A percentile compares a stretch with the other conserved stretches of the same genome.
Evolutionary conservation across 2,113 vertebrate genomes (phyloP).

Genomic region (Taxidea taxus): DNA sequence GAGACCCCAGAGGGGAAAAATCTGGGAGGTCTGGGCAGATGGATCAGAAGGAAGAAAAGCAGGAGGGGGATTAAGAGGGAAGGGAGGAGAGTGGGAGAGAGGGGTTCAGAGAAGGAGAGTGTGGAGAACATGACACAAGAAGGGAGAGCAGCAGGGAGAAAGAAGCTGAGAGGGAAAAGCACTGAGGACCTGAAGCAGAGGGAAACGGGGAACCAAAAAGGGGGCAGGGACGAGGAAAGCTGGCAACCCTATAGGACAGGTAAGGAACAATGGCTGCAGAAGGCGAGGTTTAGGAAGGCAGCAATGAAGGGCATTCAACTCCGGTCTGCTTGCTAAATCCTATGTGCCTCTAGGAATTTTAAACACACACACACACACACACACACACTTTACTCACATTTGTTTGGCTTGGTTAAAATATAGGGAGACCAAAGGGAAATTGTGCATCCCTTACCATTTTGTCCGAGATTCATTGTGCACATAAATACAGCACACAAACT

Average conservation of each 20-base stretch:
- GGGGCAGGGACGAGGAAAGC: neutral
- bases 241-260: neutral
- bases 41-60: conserved; percentile 43
- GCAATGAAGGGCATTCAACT: neutral
- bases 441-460: neutral
- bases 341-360: neutral
- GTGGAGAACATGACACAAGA: neutral
- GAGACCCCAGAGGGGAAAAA: conserved; percentile 28
- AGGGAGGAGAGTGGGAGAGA: neutral
- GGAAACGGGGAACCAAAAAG: neutral
- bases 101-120: neutral
- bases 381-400: neutral
- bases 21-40: conserved; percentile 49
- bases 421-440: neutral
- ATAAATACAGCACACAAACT: neutral
- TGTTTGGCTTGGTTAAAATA: neutral
- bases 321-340: neutral
- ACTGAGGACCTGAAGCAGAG: neutral
- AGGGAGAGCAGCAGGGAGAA: neutral
- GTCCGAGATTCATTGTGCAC: neutral
- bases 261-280: neutral
- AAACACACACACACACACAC: neutral
- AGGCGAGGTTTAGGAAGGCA: neutral
- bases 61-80: conserved; percentile 25
- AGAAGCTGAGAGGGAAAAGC: neutral